Percentiles rank a stretch among this genome's conserved stretches.
These are phyloP conservation scores for Australoheros facetus DNA, from an alignment of 2,797 vertebrate genomes.

Conservation along the genomic window DNA sequence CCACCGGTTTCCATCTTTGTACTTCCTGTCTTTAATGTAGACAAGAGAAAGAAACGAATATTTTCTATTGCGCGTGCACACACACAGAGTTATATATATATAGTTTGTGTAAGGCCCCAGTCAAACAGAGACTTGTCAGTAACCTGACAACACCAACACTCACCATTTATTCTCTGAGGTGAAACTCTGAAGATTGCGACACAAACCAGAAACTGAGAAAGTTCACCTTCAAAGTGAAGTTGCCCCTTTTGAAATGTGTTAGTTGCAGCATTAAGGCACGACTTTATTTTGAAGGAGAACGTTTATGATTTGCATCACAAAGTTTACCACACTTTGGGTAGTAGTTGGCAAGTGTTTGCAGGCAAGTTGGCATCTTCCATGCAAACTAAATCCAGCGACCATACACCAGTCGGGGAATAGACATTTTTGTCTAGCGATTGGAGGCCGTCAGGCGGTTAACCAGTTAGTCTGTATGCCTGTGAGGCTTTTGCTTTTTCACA, in stretches of 20 bases:
- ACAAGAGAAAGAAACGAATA: too few species aligned
- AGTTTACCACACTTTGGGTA: neutral
- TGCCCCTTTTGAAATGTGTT: neutral
- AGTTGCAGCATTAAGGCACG: neutral
- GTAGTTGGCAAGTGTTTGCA: neutral
- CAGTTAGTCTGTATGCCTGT: neutral
- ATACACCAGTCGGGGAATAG: neutral
- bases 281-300: neutral
- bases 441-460: neutral
- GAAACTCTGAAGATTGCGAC: neutral
- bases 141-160: neutral
- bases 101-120: neutral
- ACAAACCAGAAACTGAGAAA: neutral
- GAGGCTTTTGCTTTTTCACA: neutral
- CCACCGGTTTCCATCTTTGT: neutral
- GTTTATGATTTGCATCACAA: neutral
- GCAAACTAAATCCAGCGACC: neutral
- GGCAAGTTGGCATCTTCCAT: neutral
- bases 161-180: neutral
- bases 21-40: neutral
- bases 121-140: neutral
- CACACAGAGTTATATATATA: neutral
- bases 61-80: too few species aligned
- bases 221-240: neutral
- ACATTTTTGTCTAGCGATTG: neutral